Percentiles rank a stretch among this genome's conserved stretches.
phyloP scores from a whole-genome alignment of 2,797 vertebrate genomes.

The Sebastes taczanowskii region DNA sequence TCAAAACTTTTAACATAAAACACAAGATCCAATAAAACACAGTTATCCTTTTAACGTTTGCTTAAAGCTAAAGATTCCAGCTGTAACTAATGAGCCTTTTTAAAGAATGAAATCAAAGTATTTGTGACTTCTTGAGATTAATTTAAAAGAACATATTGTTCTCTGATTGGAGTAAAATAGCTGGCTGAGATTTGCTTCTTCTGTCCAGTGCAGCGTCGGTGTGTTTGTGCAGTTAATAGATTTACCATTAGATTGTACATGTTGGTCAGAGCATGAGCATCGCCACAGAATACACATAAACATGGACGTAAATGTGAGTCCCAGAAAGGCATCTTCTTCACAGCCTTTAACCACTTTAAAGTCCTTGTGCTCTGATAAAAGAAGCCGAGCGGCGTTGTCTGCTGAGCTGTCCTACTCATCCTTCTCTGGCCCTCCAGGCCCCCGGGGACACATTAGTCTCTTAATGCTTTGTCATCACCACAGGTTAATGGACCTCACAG shows the following conservation, averaged over 20 bases:
- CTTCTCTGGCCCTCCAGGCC: slow-evolving; percentile 58
- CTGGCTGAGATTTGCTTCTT: neutral
- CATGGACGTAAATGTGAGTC: neutral
- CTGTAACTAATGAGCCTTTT: neutral
- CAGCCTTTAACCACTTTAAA: neutral
- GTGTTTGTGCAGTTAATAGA: neutral
- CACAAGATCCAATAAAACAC: neutral
- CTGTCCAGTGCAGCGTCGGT: neutral
- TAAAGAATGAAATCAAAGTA: neutral
- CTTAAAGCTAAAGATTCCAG: neutral
- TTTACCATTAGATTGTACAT: fast-evolving
- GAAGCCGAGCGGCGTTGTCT: slow-evolving; percentile 1
- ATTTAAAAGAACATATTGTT: neutral
- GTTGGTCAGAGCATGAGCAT: neutral
- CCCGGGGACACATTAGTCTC: slow-evolving; percentile 75
- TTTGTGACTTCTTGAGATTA: neutral
- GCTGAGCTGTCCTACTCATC: slow-evolving; percentile 58
- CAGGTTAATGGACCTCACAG: slow-evolving; percentile 83
- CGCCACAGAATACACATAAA: neutral
- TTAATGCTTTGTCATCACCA: slow-evolving; percentile 83
- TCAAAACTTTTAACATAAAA: neutral
- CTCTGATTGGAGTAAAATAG: neutral
- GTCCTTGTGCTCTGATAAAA: too few relatives aligned
- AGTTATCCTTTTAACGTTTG: neutral
- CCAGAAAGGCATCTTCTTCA: neutral